These are phyloP conservation scores for Carassius auratus DNA, from an alignment of 2,113 vertebrate genomes.

Conservation along the genomic window DNA sequence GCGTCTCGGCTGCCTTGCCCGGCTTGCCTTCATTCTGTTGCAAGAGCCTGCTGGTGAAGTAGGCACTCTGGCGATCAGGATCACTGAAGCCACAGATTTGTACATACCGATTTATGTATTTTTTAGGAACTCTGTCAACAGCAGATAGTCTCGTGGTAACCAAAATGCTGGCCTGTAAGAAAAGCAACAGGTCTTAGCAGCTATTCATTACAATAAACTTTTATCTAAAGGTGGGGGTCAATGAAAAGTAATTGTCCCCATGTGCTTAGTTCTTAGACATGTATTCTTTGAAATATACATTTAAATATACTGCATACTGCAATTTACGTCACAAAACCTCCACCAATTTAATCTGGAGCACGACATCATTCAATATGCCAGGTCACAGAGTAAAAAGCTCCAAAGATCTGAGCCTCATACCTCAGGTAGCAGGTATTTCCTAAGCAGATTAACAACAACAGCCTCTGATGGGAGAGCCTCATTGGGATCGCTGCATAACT, in stretches of 20 bases:
- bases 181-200: conserved; percentile 30
- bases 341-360: neutral
- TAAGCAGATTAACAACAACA: conserved; percentile 88
- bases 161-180: conserved; percentile 85
- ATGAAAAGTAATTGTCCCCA: neutral
- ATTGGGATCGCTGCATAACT: conserved; percentile 88
- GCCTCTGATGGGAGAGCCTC: conserved; percentile 76
- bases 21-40: conserved; percentile 66
- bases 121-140: conserved; percentile 83
- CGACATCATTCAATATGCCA: neutral
- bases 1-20: conserved; percentile 72
- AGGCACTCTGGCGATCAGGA: conserved; percentile 87
- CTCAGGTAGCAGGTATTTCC: conserved; percentile 94
- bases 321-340: conserved; percentile 2
- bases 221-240: neutral
- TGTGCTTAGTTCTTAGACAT: neutral
- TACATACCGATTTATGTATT: conserved; percentile 85
- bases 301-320: too few species aligned
- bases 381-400: neutral
- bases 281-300: neutral
- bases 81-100: conserved; percentile 93
- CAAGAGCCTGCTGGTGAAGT: conserved; percentile 89
- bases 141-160: conserved; percentile 89
- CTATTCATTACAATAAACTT: neutral
- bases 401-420: conserved; percentile 63